Evolutionary conservation across 2,888 invertebrate genomes (phyloP).

Genomic region (Andricus quercusramuli): DNA sequence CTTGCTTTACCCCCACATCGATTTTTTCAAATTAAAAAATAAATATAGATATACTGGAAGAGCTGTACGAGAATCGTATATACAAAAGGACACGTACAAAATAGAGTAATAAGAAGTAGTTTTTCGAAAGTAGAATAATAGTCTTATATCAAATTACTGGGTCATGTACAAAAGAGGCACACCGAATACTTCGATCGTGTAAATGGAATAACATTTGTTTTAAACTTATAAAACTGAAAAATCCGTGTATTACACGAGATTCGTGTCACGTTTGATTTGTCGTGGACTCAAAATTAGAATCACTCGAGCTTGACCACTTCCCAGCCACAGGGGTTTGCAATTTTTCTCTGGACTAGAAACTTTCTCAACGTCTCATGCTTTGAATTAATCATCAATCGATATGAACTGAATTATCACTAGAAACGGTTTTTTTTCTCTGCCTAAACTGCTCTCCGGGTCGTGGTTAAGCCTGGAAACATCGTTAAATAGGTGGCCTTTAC

Average conservation of each 20-base stretch:
- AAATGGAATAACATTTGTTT: slow-evolving; percentile 9
- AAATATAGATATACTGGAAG: slow-evolving; percentile 74
- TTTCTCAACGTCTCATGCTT: slow-evolving; percentile 17
- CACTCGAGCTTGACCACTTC: slow-evolving; percentile 20
- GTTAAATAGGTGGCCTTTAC: slow-evolving; percentile 11
- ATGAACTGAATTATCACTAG: slow-evolving; percentile 22
- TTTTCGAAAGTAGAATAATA: slow-evolving; percentile 27
- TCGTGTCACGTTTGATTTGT: slow-evolving; percentile 14
- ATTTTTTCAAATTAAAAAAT: slow-evolving; percentile 64
- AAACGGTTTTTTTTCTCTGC: neutral
- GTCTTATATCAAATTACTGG: slow-evolving; percentile 22
- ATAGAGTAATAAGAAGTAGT: slow-evolving; percentile 35
- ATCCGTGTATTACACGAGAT: slow-evolving; percentile 7
- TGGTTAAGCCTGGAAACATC: slow-evolving; percentile 15
- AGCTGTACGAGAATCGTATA: slow-evolving; percentile 70
- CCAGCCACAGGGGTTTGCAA: neutral
- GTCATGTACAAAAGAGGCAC: slow-evolving; percentile 39
- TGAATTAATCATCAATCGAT: slow-evolving; percentile 17
- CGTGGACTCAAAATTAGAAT: slow-evolving; percentile 15
- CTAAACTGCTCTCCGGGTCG: neutral
- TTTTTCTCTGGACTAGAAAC: slow-evolving; percentile 22
- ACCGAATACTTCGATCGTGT: slow-evolving; percentile 22
- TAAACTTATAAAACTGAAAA: slow-evolving; percentile 27
- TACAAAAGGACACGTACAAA: slow-evolving; percentile 68
- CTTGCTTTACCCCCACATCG: neutral